Conservation (phyloP, 1,140 invertebrate genomes). For the Trigoniulus corallinus region DNA sequence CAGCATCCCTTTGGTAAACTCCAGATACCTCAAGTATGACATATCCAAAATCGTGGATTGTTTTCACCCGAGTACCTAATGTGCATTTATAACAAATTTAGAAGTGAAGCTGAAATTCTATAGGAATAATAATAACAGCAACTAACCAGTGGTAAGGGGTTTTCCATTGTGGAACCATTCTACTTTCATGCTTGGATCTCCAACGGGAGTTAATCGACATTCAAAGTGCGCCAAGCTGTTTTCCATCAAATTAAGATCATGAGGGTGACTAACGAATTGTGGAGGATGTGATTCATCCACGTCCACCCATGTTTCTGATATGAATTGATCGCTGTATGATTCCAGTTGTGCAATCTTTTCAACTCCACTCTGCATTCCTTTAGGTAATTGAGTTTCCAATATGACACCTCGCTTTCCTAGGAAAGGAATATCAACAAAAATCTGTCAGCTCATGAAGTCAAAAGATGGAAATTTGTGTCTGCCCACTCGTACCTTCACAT, state of each 20-base stretch:
- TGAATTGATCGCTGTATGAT: conserved; percentile 47
- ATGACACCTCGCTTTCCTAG: conserved; percentile 69
- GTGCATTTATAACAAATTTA: not conserved
- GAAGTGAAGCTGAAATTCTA: not conserved
- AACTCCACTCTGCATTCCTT: conserved; percentile 82
- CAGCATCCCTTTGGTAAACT: conserved; percentile 71
- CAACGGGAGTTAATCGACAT: conserved; percentile 70
- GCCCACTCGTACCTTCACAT: conserved; percentile 33
- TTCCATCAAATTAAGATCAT: conserved; percentile 66
- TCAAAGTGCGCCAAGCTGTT: conserved; percentile 85
- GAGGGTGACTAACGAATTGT: conserved; percentile 75
- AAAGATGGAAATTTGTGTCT: not conserved
- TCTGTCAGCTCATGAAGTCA: not conserved
- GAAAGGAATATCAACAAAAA: conserved; percentile 7
- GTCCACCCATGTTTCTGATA: conserved; percentile 26
- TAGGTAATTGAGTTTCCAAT: conserved; percentile 73
- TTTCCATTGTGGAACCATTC: conserved; percentile 96
- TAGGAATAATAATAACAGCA: not conserved
- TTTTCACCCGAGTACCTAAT: conserved; percentile 64
- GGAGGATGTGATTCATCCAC: conserved; percentile 68
- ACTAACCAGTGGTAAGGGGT: conserved; percentile 43
- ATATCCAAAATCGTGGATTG: conserved; percentile 84
- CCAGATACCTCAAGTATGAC: conserved; percentile 80
- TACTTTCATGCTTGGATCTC: conserved; percentile 79
- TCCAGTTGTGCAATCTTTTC: conserved; percentile 85